Base-by-base conservation (phyloP, 1,140 invertebrate genomes). In the Babylonia areolata region DNA sequence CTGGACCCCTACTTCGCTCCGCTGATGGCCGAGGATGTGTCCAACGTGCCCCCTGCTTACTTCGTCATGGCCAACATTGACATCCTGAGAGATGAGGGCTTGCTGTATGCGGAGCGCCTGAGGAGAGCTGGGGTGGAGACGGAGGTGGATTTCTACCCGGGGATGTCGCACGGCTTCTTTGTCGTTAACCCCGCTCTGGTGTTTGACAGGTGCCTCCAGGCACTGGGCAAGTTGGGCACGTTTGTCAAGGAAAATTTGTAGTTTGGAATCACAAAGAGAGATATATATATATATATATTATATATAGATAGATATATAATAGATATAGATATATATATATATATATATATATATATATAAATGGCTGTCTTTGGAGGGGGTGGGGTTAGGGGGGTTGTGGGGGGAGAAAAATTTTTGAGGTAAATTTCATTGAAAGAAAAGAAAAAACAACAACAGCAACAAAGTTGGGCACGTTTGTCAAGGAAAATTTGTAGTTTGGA, bases 51-150 rank as follows among this genome's bases (percentile, higher is more conserved):
- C 0, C 58, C 75, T 11, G 80, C 85, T 1, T 90, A 85, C 79
- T 86, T 90, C 23, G 20, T 90, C 6, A 80, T 85, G 0, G 81
- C 87, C 17, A 86, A 90, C 58, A 85, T 78, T 33, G 90, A 90
- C 81, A 80, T 87, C 17, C 64, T 90, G 33, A 51, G 90, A 51
- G 90, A 90, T 77, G 90, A 90, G n/a, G 86, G 87, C 20, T 37
- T 88, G 58, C 31, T 90, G 51, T 90, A 88, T 37, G 90, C 79
- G 3, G 79, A 86, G 39, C 81, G 89, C 51, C 54, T 90, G 54
- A 28, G 58, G 40, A 58, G 86, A 64, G 88, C 82, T 35, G 89
- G 89, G 33, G 87, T 89, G 20, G 46, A 40, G n/a, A 86, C 86
- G 15, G 28, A 84, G 20, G 42, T 87, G n/a, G 42, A 84, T 69